Evolutionary conservation across 2,888 invertebrate species (phyloP).

Genomic region (Oscheius sp.): DNA sequence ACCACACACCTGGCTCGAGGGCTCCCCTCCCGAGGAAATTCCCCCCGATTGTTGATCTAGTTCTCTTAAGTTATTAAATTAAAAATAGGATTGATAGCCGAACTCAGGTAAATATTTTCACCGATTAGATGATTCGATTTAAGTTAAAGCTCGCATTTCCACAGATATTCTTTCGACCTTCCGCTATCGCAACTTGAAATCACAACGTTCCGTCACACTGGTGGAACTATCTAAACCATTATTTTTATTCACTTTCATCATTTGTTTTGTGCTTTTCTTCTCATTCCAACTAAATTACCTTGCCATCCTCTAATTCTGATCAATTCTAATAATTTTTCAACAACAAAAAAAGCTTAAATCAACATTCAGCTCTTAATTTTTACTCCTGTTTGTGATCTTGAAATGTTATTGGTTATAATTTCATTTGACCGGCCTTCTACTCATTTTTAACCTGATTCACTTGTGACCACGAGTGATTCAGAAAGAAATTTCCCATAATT

Average conservation of each 20-base stretch:
- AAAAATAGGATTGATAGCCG: too few relatives aligned
- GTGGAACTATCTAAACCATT: conserved; percentile 17
- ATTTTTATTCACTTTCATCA: background rate
- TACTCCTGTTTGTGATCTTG: background rate
- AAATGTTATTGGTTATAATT: background rate
- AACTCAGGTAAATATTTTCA: too few relatives aligned
- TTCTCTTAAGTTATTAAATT: too few relatives aligned
- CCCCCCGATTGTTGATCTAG: too few relatives aligned
- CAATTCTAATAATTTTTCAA: too few relatives aligned
- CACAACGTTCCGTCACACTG: conserved; percentile 1
- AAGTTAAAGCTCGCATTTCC: too few relatives aligned
- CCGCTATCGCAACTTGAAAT: conserved; percentile 25
- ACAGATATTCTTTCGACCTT: background rate
- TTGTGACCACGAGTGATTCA: too few relatives aligned
- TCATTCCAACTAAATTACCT: background rate
- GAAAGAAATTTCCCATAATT: background rate
- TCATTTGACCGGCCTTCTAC: background rate
- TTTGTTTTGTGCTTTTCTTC: conserved; percentile 7
- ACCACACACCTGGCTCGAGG: conserved; percentile 14
- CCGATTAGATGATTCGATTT: too few relatives aligned
- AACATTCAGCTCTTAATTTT: background rate
- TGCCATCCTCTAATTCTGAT: too few relatives aligned
- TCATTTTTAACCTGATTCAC: too few relatives aligned
- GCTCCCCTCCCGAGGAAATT: too few relatives aligned
- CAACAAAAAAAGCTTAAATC: background rate